A percentile compares a stretch with the other conserved stretches of the same genome.
phyloP scores from a whole-genome alignment of 2,113 vertebrate genomes.

The Hemibagrus wyckioides region DNA sequence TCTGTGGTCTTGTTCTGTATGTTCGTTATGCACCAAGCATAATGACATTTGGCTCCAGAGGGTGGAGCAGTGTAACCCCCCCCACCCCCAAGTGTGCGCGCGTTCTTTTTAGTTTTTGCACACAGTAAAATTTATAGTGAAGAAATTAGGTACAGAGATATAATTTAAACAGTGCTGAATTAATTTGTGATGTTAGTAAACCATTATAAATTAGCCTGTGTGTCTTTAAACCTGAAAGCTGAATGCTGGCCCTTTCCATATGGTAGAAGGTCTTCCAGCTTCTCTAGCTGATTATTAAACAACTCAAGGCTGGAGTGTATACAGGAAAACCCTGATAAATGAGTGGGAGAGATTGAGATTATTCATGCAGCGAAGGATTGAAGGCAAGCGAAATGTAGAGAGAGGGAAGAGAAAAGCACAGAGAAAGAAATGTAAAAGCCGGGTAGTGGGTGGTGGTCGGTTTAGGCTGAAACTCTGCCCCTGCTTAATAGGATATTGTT shows the following conservation, averaged over 20 bases:
- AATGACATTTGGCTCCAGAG: not conserved
- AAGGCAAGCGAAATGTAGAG: slow-evolving; percentile 11
- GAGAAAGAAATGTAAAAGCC: slow-evolving; percentile 10
- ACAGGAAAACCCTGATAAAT: not conserved
- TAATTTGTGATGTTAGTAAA: not conserved
- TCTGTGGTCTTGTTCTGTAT: not conserved
- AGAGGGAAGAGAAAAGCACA: not conserved
- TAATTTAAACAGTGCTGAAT: not conserved
- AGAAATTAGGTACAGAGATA: not conserved
- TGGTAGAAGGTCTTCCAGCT: not conserved
- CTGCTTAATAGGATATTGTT: slow-evolving; percentile 71
- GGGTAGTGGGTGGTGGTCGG: slow-evolving; percentile 21
- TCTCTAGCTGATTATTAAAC: not conserved
- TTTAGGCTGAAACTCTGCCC: slow-evolving; percentile 23
- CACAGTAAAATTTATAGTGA: not conserved
- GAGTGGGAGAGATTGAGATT: not conserved
- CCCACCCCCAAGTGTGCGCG: not conserved
- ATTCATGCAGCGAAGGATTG: not conserved
- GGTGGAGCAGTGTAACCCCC: not conserved
- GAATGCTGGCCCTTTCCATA: not conserved
- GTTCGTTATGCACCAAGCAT: not conserved
- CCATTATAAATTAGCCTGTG: not conserved
- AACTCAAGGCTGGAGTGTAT: not conserved
- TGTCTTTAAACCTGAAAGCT: not conserved
- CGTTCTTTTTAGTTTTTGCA: not conserved